Conservation (phyloP, 2,113 vertebrate species). For the Syngnathus floridae region DNA sequence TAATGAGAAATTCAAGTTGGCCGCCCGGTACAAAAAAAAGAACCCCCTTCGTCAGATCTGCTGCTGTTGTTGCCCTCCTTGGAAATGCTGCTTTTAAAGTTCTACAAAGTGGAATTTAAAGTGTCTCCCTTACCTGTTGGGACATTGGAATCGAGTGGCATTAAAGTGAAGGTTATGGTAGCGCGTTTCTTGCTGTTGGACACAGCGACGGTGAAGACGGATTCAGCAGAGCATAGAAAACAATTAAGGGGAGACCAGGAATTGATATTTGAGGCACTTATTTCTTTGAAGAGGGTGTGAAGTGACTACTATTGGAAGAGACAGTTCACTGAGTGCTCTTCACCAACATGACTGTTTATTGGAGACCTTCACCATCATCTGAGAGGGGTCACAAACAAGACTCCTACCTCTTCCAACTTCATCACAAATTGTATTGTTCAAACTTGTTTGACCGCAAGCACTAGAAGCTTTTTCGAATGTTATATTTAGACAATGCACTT, state of each 20-base stretch:
- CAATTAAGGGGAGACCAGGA: constrained; percentile 47
- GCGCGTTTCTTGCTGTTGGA: constrained; percentile 29
- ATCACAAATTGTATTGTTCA: constrained; percentile 26
- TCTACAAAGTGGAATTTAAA: constrained; percentile 22
- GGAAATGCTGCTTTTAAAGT: constrained; percentile 61
- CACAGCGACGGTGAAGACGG: constrained; percentile 30
- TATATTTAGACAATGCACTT: neutral
- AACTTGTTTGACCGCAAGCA: neutral
- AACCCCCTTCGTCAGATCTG: constrained; percentile 81
- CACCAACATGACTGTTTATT: constrained; percentile 51
- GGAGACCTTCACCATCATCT: constrained; percentile 54
- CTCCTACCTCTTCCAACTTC: constrained; percentile 22
- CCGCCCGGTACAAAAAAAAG: constrained; percentile 80
- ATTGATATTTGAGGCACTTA: constrained; percentile 52
- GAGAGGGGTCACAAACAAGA: constrained; percentile 58
- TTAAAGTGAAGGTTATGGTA: constrained; percentile 35
- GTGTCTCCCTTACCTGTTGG: constrained; percentile 21
- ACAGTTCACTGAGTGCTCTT: constrained; percentile 51
- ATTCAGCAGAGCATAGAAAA: constrained; percentile 55
- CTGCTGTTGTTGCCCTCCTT: constrained; percentile 87
- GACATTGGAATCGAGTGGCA: constrained; percentile 19
- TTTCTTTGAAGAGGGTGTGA: constrained; percentile 52
- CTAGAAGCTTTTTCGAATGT: constrained; percentile 17
- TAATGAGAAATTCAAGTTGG: constrained; percentile 84
- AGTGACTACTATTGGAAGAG: constrained; percentile 44